Evolutionary conservation across 2,888 invertebrate species (phyloP).

Genomic region (Drosophila greeni): DNA sequence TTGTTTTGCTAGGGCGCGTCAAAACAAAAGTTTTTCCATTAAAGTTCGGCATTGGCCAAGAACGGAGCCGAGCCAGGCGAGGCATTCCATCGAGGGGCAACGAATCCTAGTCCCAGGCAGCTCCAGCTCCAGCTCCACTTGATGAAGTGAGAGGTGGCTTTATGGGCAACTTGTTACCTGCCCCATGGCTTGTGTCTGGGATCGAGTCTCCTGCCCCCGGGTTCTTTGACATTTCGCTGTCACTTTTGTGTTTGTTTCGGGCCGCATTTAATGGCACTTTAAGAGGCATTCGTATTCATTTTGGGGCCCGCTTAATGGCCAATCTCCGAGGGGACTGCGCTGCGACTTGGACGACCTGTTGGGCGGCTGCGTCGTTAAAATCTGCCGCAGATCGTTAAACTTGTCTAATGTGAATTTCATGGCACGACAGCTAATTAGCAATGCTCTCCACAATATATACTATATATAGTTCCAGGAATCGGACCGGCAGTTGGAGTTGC

Average conservation of each 20-base stretch:
- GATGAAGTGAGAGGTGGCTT: constrained; percentile 52
- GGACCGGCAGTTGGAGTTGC: constrained; percentile 53
- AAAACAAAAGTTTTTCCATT: constrained; percentile 75
- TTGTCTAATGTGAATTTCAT: constrained; percentile 36
- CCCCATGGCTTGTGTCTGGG: constrained; percentile 27
- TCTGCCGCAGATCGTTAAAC: constrained; percentile 41
- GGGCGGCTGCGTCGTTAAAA: constrained; percentile 27
- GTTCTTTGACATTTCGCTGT: constrained; percentile 51
- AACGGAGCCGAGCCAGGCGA: constrained; percentile 4
- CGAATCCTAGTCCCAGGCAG: constrained; percentile 23
- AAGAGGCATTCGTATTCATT: constrained; percentile 46
- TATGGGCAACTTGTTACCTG: constrained; percentile 72
- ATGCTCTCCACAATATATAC: constrained; percentile 8
- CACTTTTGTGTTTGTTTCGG: constrained; percentile 40
- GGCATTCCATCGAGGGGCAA: constrained; percentile 7
- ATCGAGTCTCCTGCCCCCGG: constrained; percentile 19
- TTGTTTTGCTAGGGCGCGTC: constrained; percentile 50
- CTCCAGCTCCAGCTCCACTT: not conserved
- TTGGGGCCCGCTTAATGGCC: constrained; percentile 27
- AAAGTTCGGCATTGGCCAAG: constrained; percentile 63
- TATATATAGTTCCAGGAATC: constrained; percentile 59
- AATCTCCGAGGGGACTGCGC: constrained; percentile 10
- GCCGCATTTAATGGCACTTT: constrained; percentile 44
- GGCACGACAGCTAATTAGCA: constrained; percentile 54
- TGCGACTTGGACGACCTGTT: constrained; percentile 16